Percentiles rank a stretch among this genome's conserved stretches.
Evolutionary conservation across 2,797 vertebrate genomes (phyloP).

Genomic region (Eurystomus glaucurus): DNA sequence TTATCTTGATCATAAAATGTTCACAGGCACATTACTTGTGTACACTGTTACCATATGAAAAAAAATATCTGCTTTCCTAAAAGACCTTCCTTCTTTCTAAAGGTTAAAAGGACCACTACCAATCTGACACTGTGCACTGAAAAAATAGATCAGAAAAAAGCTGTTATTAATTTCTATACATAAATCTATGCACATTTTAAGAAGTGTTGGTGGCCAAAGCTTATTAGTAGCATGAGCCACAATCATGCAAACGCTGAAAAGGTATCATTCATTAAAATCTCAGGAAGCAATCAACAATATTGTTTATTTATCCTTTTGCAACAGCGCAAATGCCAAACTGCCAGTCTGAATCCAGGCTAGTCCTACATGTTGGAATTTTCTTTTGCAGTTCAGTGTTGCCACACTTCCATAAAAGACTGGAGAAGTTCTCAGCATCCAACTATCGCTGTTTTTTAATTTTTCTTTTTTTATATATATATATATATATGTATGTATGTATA

Average conservation of each 20-base stretch:
- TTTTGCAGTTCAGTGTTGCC: not conserved
- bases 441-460: not conserved
- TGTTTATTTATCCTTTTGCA: conserved; percentile 39
- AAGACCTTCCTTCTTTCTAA: conserved; percentile 64
- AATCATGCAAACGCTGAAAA: conserved; percentile 27
- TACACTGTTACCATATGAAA: conserved; percentile 52
- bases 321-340: not conserved
- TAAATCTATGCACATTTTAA: conserved; percentile 41
- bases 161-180: conserved; percentile 59
- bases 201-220: conserved; percentile 12
- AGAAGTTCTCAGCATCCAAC: not conserved
- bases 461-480: no score
- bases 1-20: conserved; percentile 72
- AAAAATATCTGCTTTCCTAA: conserved; percentile 60
- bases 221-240: conserved; percentile 42
- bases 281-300: conserved; percentile 56
- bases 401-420: not conserved
- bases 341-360: not conserved
- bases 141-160: conserved; percentile 55
- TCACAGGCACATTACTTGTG: conserved; percentile 42
- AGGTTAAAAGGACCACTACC: conserved; percentile 60
- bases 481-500: not conserved
- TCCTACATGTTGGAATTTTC: not conserved
- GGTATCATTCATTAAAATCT: conserved; percentile 70
- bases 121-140: conserved; percentile 42